Percentiles rank a stretch among this genome's conserved stretches.
Evolutionary conservation across 1,140 invertebrate genomes (phyloP).

Genomic region (Diachasmimorpha longicaudata): DNA sequence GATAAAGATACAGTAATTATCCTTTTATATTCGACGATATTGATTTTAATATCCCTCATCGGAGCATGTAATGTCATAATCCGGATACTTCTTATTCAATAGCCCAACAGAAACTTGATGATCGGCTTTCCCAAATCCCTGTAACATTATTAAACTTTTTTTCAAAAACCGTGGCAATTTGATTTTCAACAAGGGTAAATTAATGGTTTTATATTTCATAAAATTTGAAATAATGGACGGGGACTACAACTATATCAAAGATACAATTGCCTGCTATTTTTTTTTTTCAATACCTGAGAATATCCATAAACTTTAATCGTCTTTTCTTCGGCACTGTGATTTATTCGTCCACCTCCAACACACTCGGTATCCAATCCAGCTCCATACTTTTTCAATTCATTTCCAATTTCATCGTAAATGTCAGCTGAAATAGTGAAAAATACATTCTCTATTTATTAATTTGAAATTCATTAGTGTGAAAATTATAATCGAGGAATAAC

Average conservation of each 20-base stretch:
- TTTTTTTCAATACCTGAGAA: slow-evolving; percentile 70
- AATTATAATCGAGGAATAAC: background rate
- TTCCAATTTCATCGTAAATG: slow-evolving; percentile 71
- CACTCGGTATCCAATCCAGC: slow-evolving; percentile 70
- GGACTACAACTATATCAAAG: no score
- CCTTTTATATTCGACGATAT: background rate
- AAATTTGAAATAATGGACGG: no score
- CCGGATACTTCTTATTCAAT: slow-evolving; percentile 75
- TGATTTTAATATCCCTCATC: slow-evolving; percentile 81
- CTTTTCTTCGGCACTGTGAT: slow-evolving; percentile 76
- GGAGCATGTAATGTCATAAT: slow-evolving; percentile 78
- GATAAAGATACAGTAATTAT: background rate
- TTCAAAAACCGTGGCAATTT: background rate
- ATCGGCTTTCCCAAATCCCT: slow-evolving; percentile 86
- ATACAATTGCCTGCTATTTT: no score
- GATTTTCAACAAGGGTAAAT: background rate
- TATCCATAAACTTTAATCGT: slow-evolving; percentile 86
- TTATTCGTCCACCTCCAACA: slow-evolving; percentile 84
- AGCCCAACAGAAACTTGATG: slow-evolving; percentile 77
- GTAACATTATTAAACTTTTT: slow-evolving; percentile 34
- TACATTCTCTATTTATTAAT: slow-evolving; percentile 2
- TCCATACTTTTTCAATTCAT: slow-evolving; percentile 57
- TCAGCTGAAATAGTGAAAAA: slow-evolving; percentile 63
- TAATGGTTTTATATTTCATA: background rate
- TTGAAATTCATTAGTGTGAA: background rate